phyloP scores from a whole-genome alignment of 2,888 invertebrate genomes.

The Ormyrus pomaceus region DNA sequence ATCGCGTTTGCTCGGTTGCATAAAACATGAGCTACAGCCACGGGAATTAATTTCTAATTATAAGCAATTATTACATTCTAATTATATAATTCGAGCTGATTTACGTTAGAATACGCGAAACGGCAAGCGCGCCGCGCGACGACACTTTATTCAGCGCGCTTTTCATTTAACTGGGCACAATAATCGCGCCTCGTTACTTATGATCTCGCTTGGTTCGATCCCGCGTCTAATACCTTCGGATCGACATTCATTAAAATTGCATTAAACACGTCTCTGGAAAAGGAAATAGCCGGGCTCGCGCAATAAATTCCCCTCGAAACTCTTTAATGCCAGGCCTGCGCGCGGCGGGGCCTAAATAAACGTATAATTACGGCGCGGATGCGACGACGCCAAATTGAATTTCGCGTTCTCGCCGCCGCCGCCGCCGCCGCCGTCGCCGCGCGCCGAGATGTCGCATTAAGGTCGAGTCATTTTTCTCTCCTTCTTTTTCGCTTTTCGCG shows the following conservation, averaged over 20 bases:
- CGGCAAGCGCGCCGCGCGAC: no score
- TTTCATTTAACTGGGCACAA: no score
- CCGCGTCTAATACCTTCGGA: not conserved
- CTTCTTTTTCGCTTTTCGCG: conserved; percentile 20
- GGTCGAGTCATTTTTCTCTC: conserved; percentile 42
- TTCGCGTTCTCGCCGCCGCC: not conserved
- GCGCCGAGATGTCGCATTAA: conserved; percentile 39
- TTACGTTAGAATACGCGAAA: no score
- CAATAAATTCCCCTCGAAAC: conserved; percentile 11
- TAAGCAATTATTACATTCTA: no score
- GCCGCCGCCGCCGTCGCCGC: no score
- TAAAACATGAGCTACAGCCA: no score
- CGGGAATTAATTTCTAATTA: no score
- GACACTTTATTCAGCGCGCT: no score
- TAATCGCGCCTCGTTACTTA: conserved; percentile 4
- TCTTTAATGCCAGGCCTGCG: not conserved
- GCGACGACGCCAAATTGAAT: not conserved
- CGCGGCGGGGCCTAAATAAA: conserved; percentile 11
- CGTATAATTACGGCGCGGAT: conserved; percentile 28
- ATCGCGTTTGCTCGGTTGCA: no score
- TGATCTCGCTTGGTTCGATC: not conserved
- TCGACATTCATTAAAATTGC: conserved; percentile 32
- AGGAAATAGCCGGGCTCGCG: conserved; percentile 16
- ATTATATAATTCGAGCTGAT: no score
- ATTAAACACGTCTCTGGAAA: conserved; percentile 27